These are phyloP conservation scores for Cettia cetti DNA, from an alignment of 2,113 vertebrate species.

Conservation along the genomic window DNA sequence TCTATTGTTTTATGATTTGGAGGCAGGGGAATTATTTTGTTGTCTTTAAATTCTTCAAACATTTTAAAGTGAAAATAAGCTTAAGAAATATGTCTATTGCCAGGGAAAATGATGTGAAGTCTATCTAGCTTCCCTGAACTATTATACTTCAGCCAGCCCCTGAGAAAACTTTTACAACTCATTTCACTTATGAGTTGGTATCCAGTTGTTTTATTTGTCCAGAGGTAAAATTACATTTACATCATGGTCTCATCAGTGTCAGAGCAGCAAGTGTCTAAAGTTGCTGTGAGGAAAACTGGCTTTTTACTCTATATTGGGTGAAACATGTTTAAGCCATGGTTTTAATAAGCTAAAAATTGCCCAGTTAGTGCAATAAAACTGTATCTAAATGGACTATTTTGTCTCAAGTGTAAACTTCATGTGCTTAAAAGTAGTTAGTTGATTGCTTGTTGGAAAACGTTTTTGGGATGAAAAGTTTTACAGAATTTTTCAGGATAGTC, in stretches of 20 bases:
- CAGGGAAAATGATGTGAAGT: neutral
- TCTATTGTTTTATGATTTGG: neutral
- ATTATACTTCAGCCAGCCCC: neutral
- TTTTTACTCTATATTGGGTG: neutral
- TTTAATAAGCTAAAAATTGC: neutral
- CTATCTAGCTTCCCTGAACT: neutral
- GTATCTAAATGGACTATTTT: neutral
- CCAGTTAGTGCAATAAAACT: neutral
- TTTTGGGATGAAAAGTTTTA: neutral
- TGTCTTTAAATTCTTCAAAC: neutral
- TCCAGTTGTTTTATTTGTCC: neutral
- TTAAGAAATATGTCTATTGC: neutral
- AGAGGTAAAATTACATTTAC: neutral
- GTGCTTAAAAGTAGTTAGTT: neutral
- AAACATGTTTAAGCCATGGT: neutral
- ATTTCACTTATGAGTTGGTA: neutral
- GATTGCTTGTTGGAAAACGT: neutral
- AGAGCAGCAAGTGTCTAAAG: neutral
- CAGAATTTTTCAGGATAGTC: neutral
- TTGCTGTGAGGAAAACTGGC: neutral
- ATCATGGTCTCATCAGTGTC: neutral
- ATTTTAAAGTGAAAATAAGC: neutral
- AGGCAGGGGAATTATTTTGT: neutral
- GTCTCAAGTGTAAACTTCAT: neutral
- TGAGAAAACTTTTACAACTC: neutral